phyloP scores from a whole-genome alignment of 1,140 invertebrate genomes.

The Aphis gossypii region DNA sequence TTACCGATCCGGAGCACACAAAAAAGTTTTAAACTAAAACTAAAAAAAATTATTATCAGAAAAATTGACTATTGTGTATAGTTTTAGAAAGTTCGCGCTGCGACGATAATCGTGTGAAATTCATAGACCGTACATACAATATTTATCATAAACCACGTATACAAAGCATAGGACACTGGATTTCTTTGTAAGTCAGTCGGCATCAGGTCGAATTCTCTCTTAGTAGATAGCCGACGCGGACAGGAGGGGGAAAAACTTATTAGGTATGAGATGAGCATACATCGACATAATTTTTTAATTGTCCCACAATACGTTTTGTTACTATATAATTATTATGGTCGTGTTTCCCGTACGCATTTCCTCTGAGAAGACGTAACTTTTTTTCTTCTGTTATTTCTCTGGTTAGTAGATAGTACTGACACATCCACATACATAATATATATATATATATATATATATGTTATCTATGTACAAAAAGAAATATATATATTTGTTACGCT shows the following conservation, averaged over 20 bases:
- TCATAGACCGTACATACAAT: background rate
- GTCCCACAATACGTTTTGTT: conserved; percentile 32
- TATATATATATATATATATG: too few relatives aligned
- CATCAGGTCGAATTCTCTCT: background rate
- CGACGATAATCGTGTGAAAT: background rate
- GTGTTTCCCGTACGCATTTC: conserved; percentile 22
- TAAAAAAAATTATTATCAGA: background rate
- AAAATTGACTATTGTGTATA: background rate
- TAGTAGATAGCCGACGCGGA: background rate
- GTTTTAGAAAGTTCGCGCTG: conserved; percentile 39
- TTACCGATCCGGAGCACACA: background rate
- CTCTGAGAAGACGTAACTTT: conserved; percentile 13
- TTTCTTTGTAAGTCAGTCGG: conserved; percentile 30
- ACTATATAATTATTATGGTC: conserved; percentile 1
- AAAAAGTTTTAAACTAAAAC: background rate
- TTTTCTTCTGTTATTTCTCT: conserved; percentile 14
- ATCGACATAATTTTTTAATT: conserved; percentile 46
- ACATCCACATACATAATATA: background rate
- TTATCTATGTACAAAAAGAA: background rate
- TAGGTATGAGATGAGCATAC: conserved; percentile 39
- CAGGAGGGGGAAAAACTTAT: background rate
- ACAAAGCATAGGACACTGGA: background rate
- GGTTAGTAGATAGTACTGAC: background rate
- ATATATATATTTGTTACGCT: background rate
- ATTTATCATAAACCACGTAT: background rate